A percentile compares a stretch with the other conserved stretches of the same genome.
These are phyloP conservation scores for Perithous albicinctus DNA, from an alignment of 2,888 invertebrate species.

Conservation along the genomic window DNA sequence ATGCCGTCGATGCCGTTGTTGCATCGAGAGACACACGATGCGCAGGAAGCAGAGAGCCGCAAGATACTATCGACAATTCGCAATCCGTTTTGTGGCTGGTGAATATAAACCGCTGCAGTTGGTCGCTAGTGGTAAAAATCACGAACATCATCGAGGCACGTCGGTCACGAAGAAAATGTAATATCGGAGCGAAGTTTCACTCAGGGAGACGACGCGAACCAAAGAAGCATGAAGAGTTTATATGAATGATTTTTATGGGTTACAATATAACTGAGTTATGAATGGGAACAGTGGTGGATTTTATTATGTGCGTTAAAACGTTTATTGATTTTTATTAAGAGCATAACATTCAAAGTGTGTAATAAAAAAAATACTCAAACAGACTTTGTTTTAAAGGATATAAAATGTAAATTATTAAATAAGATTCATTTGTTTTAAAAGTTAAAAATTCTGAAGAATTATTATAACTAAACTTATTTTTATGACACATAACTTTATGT, in stretches of 20 bases:
- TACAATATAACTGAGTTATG: not conserved
- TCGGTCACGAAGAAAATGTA: constrained; percentile 8
- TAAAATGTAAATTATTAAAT: too few species aligned
- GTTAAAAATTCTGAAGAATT: too few species aligned
- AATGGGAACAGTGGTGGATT: not conserved
- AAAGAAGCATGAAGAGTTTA: not conserved
- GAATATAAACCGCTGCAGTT: not conserved
- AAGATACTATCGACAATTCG: constrained; percentile 16
- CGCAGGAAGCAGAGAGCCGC: constrained; percentile 7
- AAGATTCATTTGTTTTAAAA: not conserved
- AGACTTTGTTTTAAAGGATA: too few species aligned
- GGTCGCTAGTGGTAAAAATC: not conserved
- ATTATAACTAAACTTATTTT: too few species aligned
- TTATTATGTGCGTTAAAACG: not conserved
- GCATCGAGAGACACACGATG: not conserved
- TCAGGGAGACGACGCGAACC: not conserved
- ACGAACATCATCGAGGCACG: constrained; percentile 7
- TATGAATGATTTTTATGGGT: not conserved
- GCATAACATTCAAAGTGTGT: not conserved
- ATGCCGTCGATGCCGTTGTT: too few species aligned
- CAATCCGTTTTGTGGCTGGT: constrained; percentile 20
- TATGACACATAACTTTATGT: too few species aligned
- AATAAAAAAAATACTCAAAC: too few species aligned
- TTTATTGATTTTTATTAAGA: not conserved
- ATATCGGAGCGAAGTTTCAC: constrained; percentile 5